Evolutionary conservation across 2,113 vertebrate genomes (phyloP).

Genomic region (Pomatorhinus ruficollis): DNA sequence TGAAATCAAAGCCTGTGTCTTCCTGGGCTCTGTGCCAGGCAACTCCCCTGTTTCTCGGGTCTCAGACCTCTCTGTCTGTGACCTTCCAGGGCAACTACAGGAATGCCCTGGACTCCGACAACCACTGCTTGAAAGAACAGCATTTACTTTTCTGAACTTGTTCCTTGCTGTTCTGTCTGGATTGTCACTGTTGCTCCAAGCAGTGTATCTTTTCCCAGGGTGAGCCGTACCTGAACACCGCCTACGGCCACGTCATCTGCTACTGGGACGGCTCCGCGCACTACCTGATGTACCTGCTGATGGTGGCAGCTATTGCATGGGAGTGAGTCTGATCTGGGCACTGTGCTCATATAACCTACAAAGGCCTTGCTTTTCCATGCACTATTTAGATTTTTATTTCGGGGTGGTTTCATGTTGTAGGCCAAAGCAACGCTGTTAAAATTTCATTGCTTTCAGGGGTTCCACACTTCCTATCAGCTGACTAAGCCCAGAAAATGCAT

Average conservation of each 20-base stretch:
- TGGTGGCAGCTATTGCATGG: conserved; percentile 94
- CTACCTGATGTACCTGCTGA: conserved; percentile 93
- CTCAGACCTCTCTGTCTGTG: too few species aligned
- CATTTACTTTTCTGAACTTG: neutral
- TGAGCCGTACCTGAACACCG: conserved; percentile 89
- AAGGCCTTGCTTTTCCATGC: neutral
- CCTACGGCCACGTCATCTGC: conserved; percentile 90
- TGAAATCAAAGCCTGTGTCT: too few species aligned
- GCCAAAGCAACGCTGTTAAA: neutral
- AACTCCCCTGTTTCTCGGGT: too few species aligned
- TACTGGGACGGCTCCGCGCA: conserved; percentile 96
- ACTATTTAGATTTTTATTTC: neutral
- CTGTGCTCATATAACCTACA: neutral
- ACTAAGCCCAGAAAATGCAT: neutral
- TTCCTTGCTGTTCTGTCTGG: neutral
- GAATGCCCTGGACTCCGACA: too few species aligned
- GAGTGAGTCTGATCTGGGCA: conserved; percentile 77
- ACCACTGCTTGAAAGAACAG: neutral
- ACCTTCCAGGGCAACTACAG: too few species aligned
- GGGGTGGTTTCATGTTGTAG: neutral
- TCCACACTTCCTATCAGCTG: neutral
- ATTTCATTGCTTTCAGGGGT: neutral
- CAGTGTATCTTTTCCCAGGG: conserved; percentile 65
- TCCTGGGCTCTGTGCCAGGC: too few species aligned
- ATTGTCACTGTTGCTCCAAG: neutral